Evolutionary conservation across 2,888 invertebrate genomes (phyloP).

Genomic region (Stratiomys singularior): DNA sequence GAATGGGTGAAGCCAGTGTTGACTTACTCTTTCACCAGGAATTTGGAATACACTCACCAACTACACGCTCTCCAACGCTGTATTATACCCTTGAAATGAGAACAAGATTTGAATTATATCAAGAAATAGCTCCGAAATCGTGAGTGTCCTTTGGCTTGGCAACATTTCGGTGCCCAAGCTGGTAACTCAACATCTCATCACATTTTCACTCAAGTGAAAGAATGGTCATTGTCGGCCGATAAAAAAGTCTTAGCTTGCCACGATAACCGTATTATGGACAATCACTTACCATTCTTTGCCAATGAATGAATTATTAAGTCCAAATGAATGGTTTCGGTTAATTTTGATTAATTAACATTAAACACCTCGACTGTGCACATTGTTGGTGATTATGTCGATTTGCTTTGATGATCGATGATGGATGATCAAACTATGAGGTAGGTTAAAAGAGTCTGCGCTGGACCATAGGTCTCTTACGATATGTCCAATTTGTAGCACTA

Average conservation of each 20-base stretch:
- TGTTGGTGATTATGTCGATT: constrained; percentile 50
- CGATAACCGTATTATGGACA: constrained; percentile 45
- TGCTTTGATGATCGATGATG: constrained; percentile 48
- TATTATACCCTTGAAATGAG: too few relatives aligned
- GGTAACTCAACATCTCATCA: background rate
- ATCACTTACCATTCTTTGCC: constrained; percentile 47
- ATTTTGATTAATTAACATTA: constrained; percentile 52
- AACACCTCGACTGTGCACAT: constrained; percentile 48
- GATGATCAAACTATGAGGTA: constrained; percentile 48
- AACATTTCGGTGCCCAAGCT: background rate
- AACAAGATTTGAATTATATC: too few relatives aligned
- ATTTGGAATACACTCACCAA: too few relatives aligned
- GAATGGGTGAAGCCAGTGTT: constrained; percentile 30
- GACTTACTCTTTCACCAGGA: background rate
- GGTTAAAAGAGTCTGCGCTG: background rate
- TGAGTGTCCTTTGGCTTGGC: too few relatives aligned
- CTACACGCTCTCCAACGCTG: too few relatives aligned
- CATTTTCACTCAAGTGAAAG: constrained; percentile 40
- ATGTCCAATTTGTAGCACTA: constrained; percentile 51
- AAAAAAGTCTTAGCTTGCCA: constrained; percentile 10
- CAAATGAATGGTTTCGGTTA: constrained; percentile 51
- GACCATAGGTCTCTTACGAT: constrained; percentile 5
- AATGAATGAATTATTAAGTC: constrained; percentile 51
- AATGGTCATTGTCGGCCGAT: constrained; percentile 48
- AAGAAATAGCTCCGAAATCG: too few relatives aligned